These are phyloP conservation scores for Drosophila flavopinicola DNA, from an alignment of 2,888 invertebrate species.

Conservation along the genomic window DNA sequence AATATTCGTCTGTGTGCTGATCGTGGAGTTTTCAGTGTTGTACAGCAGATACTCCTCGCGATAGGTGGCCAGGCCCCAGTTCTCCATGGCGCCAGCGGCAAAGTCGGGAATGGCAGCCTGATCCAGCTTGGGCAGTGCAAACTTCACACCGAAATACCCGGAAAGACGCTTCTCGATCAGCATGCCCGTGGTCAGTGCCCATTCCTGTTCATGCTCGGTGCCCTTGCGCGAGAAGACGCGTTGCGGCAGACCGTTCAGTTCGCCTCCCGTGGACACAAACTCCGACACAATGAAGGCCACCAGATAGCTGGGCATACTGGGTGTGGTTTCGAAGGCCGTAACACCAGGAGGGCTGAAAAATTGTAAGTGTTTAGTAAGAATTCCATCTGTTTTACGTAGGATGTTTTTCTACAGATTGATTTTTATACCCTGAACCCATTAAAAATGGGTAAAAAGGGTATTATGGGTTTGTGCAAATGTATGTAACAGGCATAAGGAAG, in stretches of 20 bases:
- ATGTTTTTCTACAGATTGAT: too few species aligned
- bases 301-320: constrained; percentile 91
- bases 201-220: constrained; percentile 85
- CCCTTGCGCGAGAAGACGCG: constrained; percentile 81
- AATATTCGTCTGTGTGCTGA: constrained; percentile 83
- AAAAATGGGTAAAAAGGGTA: too few species aligned
- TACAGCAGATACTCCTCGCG: constrained; percentile 82
- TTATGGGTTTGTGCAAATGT: too few species aligned
- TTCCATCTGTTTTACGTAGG: too few species aligned
- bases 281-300: constrained; percentile 91
- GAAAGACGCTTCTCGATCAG: constrained; percentile 89
- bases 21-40: constrained; percentile 74
- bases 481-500: too few species aligned
- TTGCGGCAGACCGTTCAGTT: constrained; percentile 69
- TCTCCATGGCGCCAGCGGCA: constrained; percentile 95
- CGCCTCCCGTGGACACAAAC: constrained; percentile 81
- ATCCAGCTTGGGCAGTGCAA: constrained; percentile 92
- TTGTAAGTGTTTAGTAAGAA: too few species aligned
- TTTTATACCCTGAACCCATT: too few species aligned
- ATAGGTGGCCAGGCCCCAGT: constrained; percentile 94
- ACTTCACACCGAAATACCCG: constrained; percentile 89
- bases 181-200: constrained; percentile 90
- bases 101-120: constrained; percentile 95
- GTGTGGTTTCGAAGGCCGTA: constrained; percentile 84
- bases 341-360: too few species aligned